Conservation (phyloP, 2,797 vertebrate species). For the Molossus molossus region DNA sequence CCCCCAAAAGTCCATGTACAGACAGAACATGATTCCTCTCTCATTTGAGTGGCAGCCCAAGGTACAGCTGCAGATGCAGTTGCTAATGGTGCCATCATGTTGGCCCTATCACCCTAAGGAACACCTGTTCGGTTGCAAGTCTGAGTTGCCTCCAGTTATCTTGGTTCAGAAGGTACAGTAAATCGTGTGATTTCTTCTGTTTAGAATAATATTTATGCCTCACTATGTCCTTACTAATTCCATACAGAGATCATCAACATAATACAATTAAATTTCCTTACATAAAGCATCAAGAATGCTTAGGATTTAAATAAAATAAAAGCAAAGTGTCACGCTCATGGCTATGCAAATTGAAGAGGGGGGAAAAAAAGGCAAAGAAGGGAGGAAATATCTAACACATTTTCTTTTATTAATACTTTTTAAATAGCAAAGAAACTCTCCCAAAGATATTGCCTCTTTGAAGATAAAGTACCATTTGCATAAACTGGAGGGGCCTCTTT, state of each 20-base stretch:
- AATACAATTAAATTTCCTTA: constrained; percentile 67
- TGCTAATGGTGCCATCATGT: background rate
- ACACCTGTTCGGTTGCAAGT: background rate
- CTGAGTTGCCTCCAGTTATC: background rate
- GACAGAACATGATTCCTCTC: background rate
- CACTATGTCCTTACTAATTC: background rate
- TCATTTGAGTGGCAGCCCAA: background rate
- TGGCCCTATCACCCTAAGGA: background rate
- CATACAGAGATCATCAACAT: background rate
- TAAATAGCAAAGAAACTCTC: constrained; percentile 84
- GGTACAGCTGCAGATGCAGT: background rate
- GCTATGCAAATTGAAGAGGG: constrained; percentile 64
- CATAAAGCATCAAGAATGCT: constrained; percentile 61
- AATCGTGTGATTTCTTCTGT: background rate
- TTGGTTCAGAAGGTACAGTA: background rate
- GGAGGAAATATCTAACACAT: constrained; percentile 25
- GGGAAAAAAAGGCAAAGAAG: constrained; percentile 21
- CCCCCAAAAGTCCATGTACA: background rate
- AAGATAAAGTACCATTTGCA: constrained; percentile 91
- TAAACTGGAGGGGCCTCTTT: constrained; percentile 89
- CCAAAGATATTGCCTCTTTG: constrained; percentile 89
- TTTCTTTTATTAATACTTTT: constrained; percentile 85
- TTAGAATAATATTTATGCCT: background rate
- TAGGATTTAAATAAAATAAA: constrained; percentile 33
- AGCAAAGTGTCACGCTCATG: background rate